Base-by-base conservation (phyloP, 2,113 vertebrate genomes). In the Butorides virescens region DNA sequence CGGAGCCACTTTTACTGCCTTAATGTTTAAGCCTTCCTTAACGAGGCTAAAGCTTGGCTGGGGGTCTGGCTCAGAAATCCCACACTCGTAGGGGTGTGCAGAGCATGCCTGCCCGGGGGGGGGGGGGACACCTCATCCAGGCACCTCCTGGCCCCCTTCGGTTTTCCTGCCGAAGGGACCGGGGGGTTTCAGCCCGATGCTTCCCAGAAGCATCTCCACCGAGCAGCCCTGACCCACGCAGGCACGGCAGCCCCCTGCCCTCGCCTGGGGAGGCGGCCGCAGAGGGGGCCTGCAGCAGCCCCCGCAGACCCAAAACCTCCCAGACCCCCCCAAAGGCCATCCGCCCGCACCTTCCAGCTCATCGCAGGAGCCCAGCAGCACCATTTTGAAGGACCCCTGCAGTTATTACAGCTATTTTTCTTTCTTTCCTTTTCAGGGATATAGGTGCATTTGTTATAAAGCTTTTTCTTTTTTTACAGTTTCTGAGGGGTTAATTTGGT, bases 161-260 rank as follows among this genome's bases (percentile, higher is more conserved):
- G 1, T 20, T 15, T 16, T 47, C 29, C 23, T 5, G 34, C 39
- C 2, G 0, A 26, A 9, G 21, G 61, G 20, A 37, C 12, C 0
- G 0, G 30, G 11, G 11, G 4, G 7, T 22, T 22, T 11, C 3
- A 12, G 25, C 2, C 39, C 1, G 22, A 3, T 10, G 9, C 6
- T 78, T 39, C 65, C 46, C 73, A 67, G 39, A 8, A 72, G n/a
- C 30, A 36, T 1, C 50, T 10, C 59, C 53, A 8, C 0, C 4
- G 2, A 39, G 63, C 16, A 10, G 46, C 25, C 4, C 5, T 6
- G 29, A 29, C 36, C 58, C 32, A 21, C 27, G 1, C 11, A 2
- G 1, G 10, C 2, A 0, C 4, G 1, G 32, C 32, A 21, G 39
- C 34, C 32, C 37, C 66, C 16, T 14, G 19, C 49, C 72, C 42